phyloP scores from a whole-genome alignment of 2,113 vertebrate species.

The Conger conger region DNA sequence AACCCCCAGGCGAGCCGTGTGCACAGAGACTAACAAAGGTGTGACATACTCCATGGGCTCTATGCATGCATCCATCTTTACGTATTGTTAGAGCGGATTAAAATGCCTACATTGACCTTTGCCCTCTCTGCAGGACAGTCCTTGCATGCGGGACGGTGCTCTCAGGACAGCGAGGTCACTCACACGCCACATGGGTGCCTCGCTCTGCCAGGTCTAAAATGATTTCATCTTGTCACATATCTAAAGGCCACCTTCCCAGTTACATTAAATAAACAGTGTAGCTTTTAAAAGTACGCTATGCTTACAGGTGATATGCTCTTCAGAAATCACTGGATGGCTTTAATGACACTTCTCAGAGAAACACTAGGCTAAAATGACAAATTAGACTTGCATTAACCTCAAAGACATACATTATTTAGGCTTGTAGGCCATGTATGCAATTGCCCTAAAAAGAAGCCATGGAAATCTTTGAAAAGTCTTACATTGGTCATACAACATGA shows the following conservation, averaged over 20 bases:
- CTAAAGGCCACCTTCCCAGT: not conserved
- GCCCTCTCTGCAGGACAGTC: not conserved
- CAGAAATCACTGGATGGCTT: not conserved
- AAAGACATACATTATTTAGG: not conserved
- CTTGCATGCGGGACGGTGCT: constrained; percentile 26
- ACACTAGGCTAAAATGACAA: not conserved
- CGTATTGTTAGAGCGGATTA: constrained; percentile 29
- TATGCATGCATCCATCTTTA: not conserved
- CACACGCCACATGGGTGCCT: not conserved
- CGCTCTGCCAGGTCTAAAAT: not conserved
- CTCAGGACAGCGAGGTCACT: constrained; percentile 18
- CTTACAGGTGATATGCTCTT: not conserved
- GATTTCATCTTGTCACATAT: not conserved
- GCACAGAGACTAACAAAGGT: not conserved
- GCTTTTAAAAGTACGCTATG: no score
- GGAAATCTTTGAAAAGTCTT: not conserved
- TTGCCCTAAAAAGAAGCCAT: not conserved
- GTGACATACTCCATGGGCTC: constrained; percentile 14
- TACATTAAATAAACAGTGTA: not conserved
- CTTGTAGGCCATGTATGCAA: not conserved
- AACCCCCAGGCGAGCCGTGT: not conserved
- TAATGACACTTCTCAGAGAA: not conserved
- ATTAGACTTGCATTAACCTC: not conserved
- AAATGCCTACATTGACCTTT: constrained; percentile 22
- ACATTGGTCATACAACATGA: not conserved